Base-by-base conservation (phyloP, 1,140 invertebrate species). In the Drosophila subpulchrella region DNA sequence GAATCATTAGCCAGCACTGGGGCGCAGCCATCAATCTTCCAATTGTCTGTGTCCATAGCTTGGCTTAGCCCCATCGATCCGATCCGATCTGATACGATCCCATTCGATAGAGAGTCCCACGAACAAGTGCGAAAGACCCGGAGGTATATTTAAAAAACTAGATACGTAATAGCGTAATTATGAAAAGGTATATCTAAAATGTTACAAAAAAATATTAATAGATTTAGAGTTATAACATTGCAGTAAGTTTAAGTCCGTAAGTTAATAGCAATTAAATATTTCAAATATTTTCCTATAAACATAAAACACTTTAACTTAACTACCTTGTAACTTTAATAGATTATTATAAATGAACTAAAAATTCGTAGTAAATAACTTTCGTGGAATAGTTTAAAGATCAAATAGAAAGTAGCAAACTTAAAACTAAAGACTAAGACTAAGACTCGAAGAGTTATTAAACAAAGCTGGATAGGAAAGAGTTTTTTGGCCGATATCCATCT, bases 21-120 rank as follows among this genome's bases (percentile, higher is more conserved):
- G 62, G 46, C 59, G 32, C 36, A 70, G 63, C 63, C 77, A 84
- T 84, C 82, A 84, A 84, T 84, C 78, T 84, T 84, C 51, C 81
- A 85, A 84, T 81, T 84, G 63, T 72, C 60, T 50, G 54, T 63
- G 44, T 59, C 60, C 60, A 42, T 27, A 13, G 68, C 51, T 24
- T 44, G 32, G 27, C 65, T 39, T 57, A 57, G 67, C 67, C 65
- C 67, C 67, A 70, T 47, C 39, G 34, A 57, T 42, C 32, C 7
- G 32, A 34, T 34, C 32, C 8, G 32, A 34, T 47, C 46, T 34
- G 53, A 42, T 68, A 39, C 51, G 32, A 63, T 65, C 42, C 38
- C 42, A 57, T 42, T 39, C 46, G 53, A 51, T 60, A 60, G 24
- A 15, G 34, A 24, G 48, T 15, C 53, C 47, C 20, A 30, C 58